Conservation (phyloP, 2,113 vertebrate species). For the Chrysochloris asiatica region DNA sequence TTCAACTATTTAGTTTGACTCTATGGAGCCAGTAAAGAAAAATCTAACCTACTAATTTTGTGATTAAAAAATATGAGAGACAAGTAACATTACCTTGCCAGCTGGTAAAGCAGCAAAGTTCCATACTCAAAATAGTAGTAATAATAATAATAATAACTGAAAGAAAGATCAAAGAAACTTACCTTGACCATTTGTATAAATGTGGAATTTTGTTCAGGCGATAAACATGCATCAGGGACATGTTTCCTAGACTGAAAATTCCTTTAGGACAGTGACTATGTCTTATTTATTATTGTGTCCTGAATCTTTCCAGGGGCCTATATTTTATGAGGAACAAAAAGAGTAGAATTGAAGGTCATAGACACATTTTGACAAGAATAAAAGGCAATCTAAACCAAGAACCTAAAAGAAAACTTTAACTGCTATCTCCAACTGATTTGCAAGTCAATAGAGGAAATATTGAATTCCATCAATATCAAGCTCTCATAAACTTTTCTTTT, state of each 20-base stretch:
- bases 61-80: not conserved
- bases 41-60: too few species aligned
- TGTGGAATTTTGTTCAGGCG: not conserved
- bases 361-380: not conserved
- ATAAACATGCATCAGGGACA: not conserved
- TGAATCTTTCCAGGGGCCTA: not conserved
- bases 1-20: not conserved
- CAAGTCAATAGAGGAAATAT: not conserved
- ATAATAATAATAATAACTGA: not conserved
- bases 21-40: slow-evolving; percentile 12
- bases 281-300: not conserved
- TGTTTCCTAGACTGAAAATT: slow-evolving; percentile 10
- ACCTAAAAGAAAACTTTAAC: slow-evolving; percentile 7
- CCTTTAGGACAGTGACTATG: not conserved
- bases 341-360: not conserved
- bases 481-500: not conserved
- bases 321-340: not conserved
- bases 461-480: slow-evolving; percentile 10
- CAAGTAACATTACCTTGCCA: slow-evolving; percentile 5
- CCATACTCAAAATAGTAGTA: not conserved
- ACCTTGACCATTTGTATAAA: not conserved
- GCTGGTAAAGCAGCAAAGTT: not conserved
- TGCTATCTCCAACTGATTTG: not conserved
- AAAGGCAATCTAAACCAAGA: not conserved
- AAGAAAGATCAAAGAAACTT: slow-evolving; percentile 12